Evolutionary conservation across 1,140 invertebrate genomes (phyloP).

Genomic region (Platorchestia sp.): DNA sequence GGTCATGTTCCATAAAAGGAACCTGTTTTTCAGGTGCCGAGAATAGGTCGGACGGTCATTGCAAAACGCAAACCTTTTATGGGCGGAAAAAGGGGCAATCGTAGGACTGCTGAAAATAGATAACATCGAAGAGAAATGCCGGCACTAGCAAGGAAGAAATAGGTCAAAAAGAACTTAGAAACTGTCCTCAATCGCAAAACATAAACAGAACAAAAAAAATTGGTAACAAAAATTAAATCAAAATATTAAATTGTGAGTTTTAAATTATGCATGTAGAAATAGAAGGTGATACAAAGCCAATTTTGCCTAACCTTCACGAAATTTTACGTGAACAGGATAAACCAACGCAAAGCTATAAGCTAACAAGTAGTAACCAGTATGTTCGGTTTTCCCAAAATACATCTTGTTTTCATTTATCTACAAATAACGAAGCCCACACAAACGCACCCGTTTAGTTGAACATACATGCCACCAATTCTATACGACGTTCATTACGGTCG

Average conservation of each 20-base stretch:
- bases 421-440: no score
- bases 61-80: not conserved
- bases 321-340: no score
- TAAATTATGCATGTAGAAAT: not conserved
- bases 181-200: not conserved
- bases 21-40: conserved; percentile 6
- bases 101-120: not conserved
- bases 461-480: no score
- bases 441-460: no score
- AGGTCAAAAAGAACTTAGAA: not conserved
- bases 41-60: not conserved
- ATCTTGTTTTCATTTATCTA: no score
- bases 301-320: no score
- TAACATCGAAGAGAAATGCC: not conserved
- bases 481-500: no score
- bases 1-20: not conserved
- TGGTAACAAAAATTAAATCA: not conserved
- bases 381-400: no score
- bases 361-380: no score
- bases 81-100: not conserved
- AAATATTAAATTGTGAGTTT: not conserved
- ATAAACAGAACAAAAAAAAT: not conserved
- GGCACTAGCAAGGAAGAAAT: not conserved
- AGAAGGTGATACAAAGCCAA: no score
- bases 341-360: no score